These are phyloP conservation scores for Cyclargus thomasi DNA, from an alignment of 1,140 invertebrate genomes.

Conservation along the genomic window DNA sequence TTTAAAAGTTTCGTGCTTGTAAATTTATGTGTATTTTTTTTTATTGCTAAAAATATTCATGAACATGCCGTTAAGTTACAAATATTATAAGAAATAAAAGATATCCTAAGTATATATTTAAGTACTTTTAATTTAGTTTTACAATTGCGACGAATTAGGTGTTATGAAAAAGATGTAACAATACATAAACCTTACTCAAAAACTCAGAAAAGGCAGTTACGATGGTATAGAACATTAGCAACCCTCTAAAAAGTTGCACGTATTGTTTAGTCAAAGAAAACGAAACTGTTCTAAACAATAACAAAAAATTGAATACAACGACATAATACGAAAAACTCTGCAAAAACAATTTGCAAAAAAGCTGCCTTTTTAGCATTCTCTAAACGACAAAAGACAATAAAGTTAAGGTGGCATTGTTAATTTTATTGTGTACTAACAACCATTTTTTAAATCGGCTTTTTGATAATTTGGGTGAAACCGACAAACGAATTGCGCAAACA, in stretches of 20 bases:
- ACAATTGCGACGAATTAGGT: too few species aligned
- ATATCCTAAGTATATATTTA: too few species aligned
- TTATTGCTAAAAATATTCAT: too few species aligned
- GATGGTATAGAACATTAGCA: not conserved
- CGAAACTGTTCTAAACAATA: slow-evolving; percentile 10
- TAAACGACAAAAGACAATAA: not conserved
- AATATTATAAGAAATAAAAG: too few species aligned
- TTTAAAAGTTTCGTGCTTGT: too few species aligned
- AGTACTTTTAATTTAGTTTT: too few species aligned
- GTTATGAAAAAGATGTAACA: too few species aligned
- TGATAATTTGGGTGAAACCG: not conserved
- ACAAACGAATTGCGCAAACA: slow-evolving; percentile 11
- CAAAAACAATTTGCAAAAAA: slow-evolving; percentile 11
- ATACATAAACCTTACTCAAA: not conserved
- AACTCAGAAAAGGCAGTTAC: not conserved
- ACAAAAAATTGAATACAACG: not conserved
- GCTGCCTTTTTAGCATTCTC: not conserved
- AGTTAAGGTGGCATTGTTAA: slow-evolving; percentile 1
- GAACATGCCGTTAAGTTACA: too few species aligned
- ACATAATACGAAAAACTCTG: not conserved
- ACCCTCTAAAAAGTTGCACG: not conserved
- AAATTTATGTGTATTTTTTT: too few species aligned
- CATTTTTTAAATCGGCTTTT: not conserved
- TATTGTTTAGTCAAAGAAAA: not conserved
- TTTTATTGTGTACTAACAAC: not conserved